A percentile compares a stretch with the other conserved stretches of the same genome.
Conservation (phyloP, 2,888 invertebrate species). For the Poecilus cupreus region DNA sequence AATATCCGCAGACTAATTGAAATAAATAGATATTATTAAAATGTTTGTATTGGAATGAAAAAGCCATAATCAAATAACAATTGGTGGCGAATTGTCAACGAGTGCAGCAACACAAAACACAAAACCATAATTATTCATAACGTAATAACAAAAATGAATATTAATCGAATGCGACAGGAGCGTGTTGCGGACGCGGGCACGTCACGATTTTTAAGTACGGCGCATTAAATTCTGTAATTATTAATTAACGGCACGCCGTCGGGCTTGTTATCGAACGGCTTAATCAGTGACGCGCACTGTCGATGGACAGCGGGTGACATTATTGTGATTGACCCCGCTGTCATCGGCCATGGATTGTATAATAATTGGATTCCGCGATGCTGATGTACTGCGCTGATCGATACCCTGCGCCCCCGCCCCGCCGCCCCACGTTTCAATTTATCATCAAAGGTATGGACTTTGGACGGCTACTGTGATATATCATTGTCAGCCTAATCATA, state of each 20-base stretch:
- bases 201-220: slow-evolving; percentile 41
- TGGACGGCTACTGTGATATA: slow-evolving; percentile 30
- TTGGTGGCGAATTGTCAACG: slow-evolving; percentile 25
- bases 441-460: slow-evolving; percentile 51
- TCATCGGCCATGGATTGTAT: slow-evolving; percentile 65
- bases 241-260: slow-evolving; percentile 46
- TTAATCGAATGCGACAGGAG: slow-evolving; percentile 17
- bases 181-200: neutral
- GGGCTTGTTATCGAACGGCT: slow-evolving; percentile 48
- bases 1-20: neutral
- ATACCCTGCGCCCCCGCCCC: neutral
- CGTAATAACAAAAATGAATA: slow-evolving; percentile 44
- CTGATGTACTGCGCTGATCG: slow-evolving; percentile 37
- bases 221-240: slow-evolving; percentile 54
- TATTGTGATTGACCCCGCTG: slow-evolving; percentile 64
- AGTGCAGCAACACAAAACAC: slow-evolving; percentile 11
- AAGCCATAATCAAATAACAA: slow-evolving; percentile 38
- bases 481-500: slow-evolving; percentile 45
- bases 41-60: neutral
- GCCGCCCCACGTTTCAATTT: slow-evolving; percentile 34
- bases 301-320: slow-evolving; percentile 57
- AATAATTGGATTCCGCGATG: slow-evolving; percentile 55
- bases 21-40: neutral
- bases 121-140: slow-evolving; percentile 42
- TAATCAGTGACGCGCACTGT: slow-evolving; percentile 49